Base-by-base conservation (phyloP, 92 coral and sea anemone species). In the Epizoanthus illoricatus region DNA sequence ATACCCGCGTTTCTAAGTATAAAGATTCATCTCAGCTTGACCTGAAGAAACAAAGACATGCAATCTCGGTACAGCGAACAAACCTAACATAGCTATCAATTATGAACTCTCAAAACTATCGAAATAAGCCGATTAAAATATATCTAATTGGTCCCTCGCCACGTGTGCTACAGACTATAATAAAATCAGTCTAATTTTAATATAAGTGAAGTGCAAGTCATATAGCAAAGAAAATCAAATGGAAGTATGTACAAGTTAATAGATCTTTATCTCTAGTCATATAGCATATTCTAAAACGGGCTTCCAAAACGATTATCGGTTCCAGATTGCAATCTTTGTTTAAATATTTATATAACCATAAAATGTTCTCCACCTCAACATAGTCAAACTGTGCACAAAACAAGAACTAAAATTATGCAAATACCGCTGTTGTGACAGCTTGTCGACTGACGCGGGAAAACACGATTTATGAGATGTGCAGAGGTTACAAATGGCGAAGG, bases 11-110 rank as follows among this genome's bases (percentile, higher is more conserved):
- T 78, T 76, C 9, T 7, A 78, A 78, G 17, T 21, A 63, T 5
- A 40, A 78, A 12, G 40, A 63, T 23, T 78, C 45, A 78, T 42
- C 82, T 15, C 82, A 78, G 82, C 82, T 60, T 78, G 71, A 78
- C 21, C 49, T 64, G 24, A 20, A 5, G 82, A 76, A 64, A 78
- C 82, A 78, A 63, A 78, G 61, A 62, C 24, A 16, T 0, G 1
- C 4, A 78, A 49, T 19, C 40, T 63, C 82, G 71, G 60, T 19
- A 24, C 36, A 63, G n/a, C 64, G 43, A 58, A 56, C 39, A 39
- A 39, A 41, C 23, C 47, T 45, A 17, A 19, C 3, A 20, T 20
- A 63, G 82, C 12, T 78, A 78, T 63, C 71, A 78, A 78, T 78
- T 63, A 78, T 78, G 71, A 61, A 78, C 33, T 59, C 23, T 64